Conservation (phyloP, 2,113 vertebrate genomes). For the Lasiurus borealis region DNA sequence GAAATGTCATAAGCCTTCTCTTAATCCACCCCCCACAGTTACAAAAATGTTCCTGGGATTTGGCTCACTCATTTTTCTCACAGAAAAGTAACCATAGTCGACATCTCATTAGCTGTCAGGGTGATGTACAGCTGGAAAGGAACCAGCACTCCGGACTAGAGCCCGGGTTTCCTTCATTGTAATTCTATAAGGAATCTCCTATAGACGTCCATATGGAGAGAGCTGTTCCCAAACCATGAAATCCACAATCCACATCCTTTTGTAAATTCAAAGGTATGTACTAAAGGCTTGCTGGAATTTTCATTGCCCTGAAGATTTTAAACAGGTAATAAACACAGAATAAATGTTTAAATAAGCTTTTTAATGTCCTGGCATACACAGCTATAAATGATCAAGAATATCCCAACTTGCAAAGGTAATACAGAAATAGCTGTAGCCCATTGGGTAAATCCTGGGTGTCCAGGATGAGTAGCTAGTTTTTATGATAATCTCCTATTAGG, state of each 20-base stretch:
- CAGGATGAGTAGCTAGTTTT: conserved; percentile 65
- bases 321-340: conserved; percentile 53
- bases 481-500: conserved; percentile 62
- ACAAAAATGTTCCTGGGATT: conserved; percentile 72
- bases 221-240: conserved; percentile 58
- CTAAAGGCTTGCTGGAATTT: conserved; percentile 36
- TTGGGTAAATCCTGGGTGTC: conserved; percentile 49
- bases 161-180: background rate
- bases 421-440: conserved; percentile 20
- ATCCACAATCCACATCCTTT: conserved; percentile 30
- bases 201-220: conserved; percentile 61
- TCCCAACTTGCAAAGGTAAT: background rate
- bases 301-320: conserved; percentile 37
- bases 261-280: conserved; percentile 73
- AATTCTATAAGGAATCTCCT: conserved; percentile 62
- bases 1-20: conserved; percentile 68
- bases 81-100: conserved; percentile 56
- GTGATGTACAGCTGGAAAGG: conserved; percentile 54
- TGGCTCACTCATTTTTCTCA: conserved; percentile 66
- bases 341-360: conserved; percentile 42
- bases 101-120: conserved; percentile 57
- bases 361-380: background rate
- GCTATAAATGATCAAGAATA: conserved; percentile 34
- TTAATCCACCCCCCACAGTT: conserved; percentile 60
- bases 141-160: conserved; percentile 16